Conservation (phyloP, 2,797 vertebrate species). For the Aldrovandia affinis region DNA sequence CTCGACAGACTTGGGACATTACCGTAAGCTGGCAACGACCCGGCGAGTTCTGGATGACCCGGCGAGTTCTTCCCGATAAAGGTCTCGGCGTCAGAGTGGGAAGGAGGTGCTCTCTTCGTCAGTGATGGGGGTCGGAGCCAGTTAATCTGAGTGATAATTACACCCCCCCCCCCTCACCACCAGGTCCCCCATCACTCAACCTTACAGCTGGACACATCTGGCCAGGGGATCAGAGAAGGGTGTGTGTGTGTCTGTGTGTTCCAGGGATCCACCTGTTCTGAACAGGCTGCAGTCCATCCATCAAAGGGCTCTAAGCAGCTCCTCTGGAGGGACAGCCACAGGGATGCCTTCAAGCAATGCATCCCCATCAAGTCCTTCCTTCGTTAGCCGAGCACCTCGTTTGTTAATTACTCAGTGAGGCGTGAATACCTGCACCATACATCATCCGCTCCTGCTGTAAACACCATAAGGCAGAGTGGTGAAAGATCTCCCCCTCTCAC, state of each 20-base stretch:
- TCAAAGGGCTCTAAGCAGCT: conserved; percentile 65
- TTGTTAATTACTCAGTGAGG: conserved; percentile 74
- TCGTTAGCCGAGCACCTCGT: conserved; percentile 69
- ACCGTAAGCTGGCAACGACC: neutral
- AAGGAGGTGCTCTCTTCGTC: neutral
- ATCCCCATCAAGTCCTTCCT: conserved; percentile 61
- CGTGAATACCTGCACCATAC: conserved; percentile 58
- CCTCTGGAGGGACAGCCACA: conserved; percentile 58
- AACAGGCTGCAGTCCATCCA: conserved; percentile 64
- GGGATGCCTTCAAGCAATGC: conserved; percentile 61
- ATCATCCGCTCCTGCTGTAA: conserved; percentile 66
- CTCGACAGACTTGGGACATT: too few species aligned
- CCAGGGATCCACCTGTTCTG: conserved; percentile 61
- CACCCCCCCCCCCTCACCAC: conserved; percentile 51
- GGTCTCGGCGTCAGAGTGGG: neutral
- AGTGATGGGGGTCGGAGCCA: neutral
- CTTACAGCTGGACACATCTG: conserved; percentile 69
- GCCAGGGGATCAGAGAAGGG: conserved; percentile 30
- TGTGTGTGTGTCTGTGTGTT: conserved; percentile 17
- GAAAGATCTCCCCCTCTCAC: conserved; percentile 53
- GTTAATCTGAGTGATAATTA: conserved; percentile 75
- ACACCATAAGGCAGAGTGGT: conserved; percentile 64
- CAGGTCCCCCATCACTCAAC: conserved; percentile 65
- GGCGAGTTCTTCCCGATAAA: neutral
- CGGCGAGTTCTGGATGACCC: too few species aligned